Base-by-base conservation (phyloP, 2,797 vertebrate species). In the Loris lydekkerianus region DNA sequence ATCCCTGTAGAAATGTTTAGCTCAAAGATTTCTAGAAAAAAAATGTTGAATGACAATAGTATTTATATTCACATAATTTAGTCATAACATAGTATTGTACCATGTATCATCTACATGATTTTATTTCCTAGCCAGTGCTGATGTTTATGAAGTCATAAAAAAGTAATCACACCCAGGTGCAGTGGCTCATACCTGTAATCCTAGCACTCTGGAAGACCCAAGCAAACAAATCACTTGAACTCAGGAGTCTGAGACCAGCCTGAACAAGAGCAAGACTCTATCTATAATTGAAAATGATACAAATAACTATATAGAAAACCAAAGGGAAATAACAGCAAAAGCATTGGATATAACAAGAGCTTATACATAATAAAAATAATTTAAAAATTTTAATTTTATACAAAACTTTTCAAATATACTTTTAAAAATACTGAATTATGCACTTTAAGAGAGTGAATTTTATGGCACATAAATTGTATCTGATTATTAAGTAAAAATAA, bases 291-390 rank as follows among this genome's bases (percentile, higher is more conserved):
- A 80, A 89, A 94, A 72, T 82, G 49, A 75, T 86, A 53, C 37
- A 27, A 86, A 81, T 60, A 84, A 81, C 31, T 56, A 90, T 25
- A 69, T 17, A 86, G 49, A 93, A 81, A 96, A 77, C 43, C 17
- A 77, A 78, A 89, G 23, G 95, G 60, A 86, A 89, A 92, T 5
- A 87, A 56, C 4, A 93, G 69, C 23, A 88, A 94, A 81, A 69
- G 67, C 46, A 67, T 9, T 92, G 3, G 21, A 91, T 37, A 69
- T 93, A 82, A 69, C 92, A 82, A 85, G 23, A 87, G 3, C 29
- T 89, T 76, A 82, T 90, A 43, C 7, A 81, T 6, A 90, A 60
- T 77, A 91, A 75, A 34, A 61, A 73, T 25, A 92, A 93, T 7
- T 76, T 75, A 61, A 20, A 75, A 56, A 15, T 37, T 14, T 58